Base-by-base conservation (phyloP, 2,797 vertebrate species). In the Gorsachius magnificus region DNA sequence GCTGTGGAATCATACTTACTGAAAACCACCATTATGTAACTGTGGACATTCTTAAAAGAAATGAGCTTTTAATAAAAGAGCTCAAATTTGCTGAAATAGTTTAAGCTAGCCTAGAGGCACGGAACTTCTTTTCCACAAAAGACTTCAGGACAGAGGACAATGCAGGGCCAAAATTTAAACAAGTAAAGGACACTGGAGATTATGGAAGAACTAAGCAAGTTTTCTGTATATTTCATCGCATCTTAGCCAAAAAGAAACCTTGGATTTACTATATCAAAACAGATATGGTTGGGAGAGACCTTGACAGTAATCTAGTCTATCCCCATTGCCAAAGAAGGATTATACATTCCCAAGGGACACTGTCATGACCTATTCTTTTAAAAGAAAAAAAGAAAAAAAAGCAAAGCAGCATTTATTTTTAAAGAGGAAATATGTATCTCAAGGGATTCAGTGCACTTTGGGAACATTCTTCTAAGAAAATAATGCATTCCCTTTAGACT, bases 401-500 rank as follows among this genome's bases (percentile, higher is more conserved):
- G 4, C n/a, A 85, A 35, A 7, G 2, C 56, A 74, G 51, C 56
- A 71, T 93, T 96, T 97, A 83, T 96, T 96, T 96, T 96, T 93
- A 91, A 87, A 95, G 64, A 66, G 57, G 83, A 97, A 94, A 87
- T 89, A 97, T 94, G 75, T 57, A 35, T 95, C 92, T 82, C 96
- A 72, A 88, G 95, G 89, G 90, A 93, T 41, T 58, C 69, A 64
- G 76, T 22, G 87, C 76, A 75, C 84, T 96, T 95, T 95, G 93
- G 89, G 89, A 97, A 96, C 90, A 95, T 94, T 96, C 79, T 86
- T 94, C 72, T 91, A 83, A 86, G 82, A 54, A 83, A 96, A 91
- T 22, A 76, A 80, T 14, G 51, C 58, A 60, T 87, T 89, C 87
- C 84, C 84, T 93, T 90, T 51, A 83, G 93, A 76, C 54, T 18